These are phyloP conservation scores for Drosophila niveifrons DNA, from an alignment of 2,888 invertebrate species.

Conservation along the genomic window DNA sequence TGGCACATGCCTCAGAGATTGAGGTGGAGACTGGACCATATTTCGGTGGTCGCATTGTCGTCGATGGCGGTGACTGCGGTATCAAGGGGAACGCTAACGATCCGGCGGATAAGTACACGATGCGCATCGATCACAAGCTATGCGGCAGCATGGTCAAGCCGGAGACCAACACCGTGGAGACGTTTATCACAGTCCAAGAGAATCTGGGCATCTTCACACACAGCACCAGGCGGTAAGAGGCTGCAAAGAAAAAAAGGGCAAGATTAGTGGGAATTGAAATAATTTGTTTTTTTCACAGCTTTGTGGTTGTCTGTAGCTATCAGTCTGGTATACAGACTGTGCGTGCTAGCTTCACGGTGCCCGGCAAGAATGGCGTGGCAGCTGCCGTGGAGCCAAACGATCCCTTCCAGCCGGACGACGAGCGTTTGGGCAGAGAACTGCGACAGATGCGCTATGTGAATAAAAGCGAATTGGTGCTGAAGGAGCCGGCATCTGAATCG, in stretches of 20 bases:
- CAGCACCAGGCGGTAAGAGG: slow-evolving; percentile 89
- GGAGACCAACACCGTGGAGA: slow-evolving; percentile 90
- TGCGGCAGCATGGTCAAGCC: slow-evolving; percentile 92
- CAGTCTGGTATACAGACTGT: slow-evolving; percentile 93
- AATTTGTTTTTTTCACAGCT: slow-evolving; percentile 85
- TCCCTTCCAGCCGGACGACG: slow-evolving; percentile 79
- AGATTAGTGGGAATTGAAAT: background rate
- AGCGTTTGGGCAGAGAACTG: slow-evolving; percentile 80
- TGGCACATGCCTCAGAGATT: slow-evolving; percentile 93
- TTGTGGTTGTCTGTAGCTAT: slow-evolving; percentile 92
- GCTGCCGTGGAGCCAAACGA: slow-evolving; percentile 77
- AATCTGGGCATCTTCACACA: slow-evolving; percentile 93
- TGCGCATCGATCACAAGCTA: slow-evolving; percentile 90
- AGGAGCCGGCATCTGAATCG: slow-evolving; percentile 59
- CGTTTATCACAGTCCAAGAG: slow-evolving; percentile 93
- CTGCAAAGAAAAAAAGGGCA: too few relatives aligned
- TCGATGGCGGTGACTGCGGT: slow-evolving; percentile 90
- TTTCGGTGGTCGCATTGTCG: slow-evolving; percentile 92
- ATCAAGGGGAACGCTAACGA: slow-evolving; percentile 91
- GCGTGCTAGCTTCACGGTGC: slow-evolving; percentile 91
- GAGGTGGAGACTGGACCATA: slow-evolving; percentile 93
- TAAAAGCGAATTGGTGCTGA: slow-evolving; percentile 83
- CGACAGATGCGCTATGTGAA: slow-evolving; percentile 84
- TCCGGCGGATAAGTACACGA: slow-evolving; percentile 90
- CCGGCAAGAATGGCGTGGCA: slow-evolving; percentile 87